phyloP scores from a whole-genome alignment of 2,888 invertebrate genomes.

The Epirrhoe tristata region DNA sequence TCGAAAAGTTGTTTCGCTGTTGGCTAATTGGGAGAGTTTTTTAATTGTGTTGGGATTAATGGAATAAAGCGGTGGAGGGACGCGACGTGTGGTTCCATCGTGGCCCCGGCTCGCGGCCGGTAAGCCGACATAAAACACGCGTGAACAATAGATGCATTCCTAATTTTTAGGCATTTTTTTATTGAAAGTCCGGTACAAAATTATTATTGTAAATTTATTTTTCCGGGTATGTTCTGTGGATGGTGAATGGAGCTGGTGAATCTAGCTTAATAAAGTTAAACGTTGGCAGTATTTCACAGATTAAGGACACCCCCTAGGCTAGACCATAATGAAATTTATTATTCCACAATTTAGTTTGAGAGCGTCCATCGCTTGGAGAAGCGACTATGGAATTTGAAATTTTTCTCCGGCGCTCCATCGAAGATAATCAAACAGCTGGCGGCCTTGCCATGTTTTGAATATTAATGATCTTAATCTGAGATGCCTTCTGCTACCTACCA shows the following conservation, averaged over 20 bases:
- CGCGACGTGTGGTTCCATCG: constrained; percentile 7
- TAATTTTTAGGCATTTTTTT: not conserved
- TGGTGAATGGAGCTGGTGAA: not conserved
- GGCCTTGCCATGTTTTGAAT: constrained; percentile 66
- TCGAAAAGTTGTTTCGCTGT: constrained; percentile 55
- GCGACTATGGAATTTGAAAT: constrained; percentile 67
- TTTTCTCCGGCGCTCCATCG: constrained; percentile 61
- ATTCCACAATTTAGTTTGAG: constrained; percentile 58
- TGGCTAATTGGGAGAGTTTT: constrained; percentile 37
- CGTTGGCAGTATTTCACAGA: constrained; percentile 21
- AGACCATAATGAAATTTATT: constrained; percentile 57
- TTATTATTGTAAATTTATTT: not conserved
- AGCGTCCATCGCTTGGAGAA: constrained; percentile 47
- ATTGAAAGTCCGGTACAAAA: not conserved
- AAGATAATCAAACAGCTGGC: constrained; percentile 73
- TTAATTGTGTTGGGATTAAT: constrained; percentile 40
- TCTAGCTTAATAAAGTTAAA: not conserved
- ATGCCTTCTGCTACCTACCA: constrained; percentile 50
- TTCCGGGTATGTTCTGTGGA: no score
- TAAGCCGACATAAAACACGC: not conserved
- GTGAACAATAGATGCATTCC: constrained; percentile 5
- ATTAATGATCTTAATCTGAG: constrained; percentile 63
- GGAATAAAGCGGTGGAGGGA: constrained; percentile 32
- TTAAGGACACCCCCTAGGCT: not conserved
- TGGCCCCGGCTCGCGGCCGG: constrained; percentile 3